These are phyloP conservation scores for Tigriopus japonicus DNA, from an alignment of 1,140 invertebrate species.

Conservation along the genomic window DNA sequence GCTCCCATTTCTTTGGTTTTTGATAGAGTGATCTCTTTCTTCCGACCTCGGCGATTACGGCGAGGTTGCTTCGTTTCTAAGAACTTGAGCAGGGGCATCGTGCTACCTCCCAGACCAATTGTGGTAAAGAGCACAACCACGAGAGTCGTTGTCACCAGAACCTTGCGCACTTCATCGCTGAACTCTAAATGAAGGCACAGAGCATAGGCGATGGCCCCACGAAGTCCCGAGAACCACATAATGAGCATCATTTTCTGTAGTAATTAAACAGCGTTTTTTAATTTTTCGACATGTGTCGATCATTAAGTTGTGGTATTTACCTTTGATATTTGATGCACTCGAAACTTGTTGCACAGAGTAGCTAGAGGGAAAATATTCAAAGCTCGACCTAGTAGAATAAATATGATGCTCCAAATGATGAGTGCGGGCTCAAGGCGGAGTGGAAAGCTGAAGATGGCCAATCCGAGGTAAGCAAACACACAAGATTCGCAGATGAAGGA, in stretches of 20 bases:
- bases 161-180: slow-evolving; percentile 74
- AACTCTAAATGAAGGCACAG: slow-evolving; percentile 88
- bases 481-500: slow-evolving; percentile 84
- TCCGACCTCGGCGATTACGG: slow-evolving; percentile 11
- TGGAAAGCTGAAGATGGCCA: slow-evolving; percentile 92
- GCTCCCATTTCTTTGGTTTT: slow-evolving; percentile 94
- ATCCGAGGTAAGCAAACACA: slow-evolving; percentile 94
- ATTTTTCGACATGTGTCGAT: slow-evolving; percentile 99
- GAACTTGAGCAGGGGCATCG: slow-evolving; percentile 76
- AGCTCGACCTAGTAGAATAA: slow-evolving; percentile 41
- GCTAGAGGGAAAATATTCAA: slow-evolving; percentile 93
- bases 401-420: slow-evolving; percentile 20
- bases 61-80: slow-evolving; percentile 19
- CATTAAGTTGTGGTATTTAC: slow-evolving; percentile 59
- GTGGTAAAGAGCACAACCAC: slow-evolving; percentile 93
- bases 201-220: slow-evolving; percentile 95
- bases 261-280: slow-evolving; percentile 33
- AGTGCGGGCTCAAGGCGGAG: slow-evolving; percentile 45
- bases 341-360: slow-evolving; percentile 78
- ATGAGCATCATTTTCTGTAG: slow-evolving; percentile 14
- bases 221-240: slow-evolving; percentile 41
- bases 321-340: slow-evolving; percentile 89
- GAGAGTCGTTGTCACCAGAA: slow-evolving; percentile 89
- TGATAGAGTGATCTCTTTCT: slow-evolving; percentile 68
- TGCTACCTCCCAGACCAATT: slow-evolving; percentile 80